These are phyloP conservation scores for Falcunculus frontatus DNA, from an alignment of 2,113 vertebrate genomes.

Conservation along the genomic window DNA sequence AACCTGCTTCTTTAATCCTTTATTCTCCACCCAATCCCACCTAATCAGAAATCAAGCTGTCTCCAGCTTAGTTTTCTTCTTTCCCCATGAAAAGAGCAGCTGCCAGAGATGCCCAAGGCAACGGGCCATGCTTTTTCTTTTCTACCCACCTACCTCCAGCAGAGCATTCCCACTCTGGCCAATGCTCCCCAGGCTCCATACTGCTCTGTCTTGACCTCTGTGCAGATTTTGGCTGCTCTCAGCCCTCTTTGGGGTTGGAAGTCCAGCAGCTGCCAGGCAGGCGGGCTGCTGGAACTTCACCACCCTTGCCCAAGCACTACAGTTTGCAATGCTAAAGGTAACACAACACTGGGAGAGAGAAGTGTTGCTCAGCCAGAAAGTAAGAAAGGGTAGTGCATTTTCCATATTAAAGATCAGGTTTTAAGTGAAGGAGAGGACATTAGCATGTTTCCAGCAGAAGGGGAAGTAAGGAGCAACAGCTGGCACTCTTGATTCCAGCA, in stretches of 20 bases:
- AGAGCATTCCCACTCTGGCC: not conserved
- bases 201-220: not conserved
- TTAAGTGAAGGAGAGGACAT: not conserved
- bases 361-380: not conserved
- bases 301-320: not conserved
- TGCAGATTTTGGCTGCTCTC: not conserved
- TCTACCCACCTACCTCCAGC: not conserved
- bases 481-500: not conserved
- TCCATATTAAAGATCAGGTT: slow-evolving; percentile 27
- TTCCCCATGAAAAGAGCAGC: not conserved
- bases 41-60: not conserved
- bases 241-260: not conserved
- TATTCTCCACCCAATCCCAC: not conserved
- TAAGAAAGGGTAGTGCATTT: not conserved
- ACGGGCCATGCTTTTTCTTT: not conserved
- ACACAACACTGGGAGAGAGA: not conserved
- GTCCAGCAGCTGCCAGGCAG: not conserved
- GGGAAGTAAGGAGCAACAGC: not conserved
- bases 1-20: not conserved
- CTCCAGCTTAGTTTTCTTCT: not conserved
- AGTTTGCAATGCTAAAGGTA: slow-evolving; percentile 53
- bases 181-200: not conserved
- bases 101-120: not conserved
- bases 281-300: not conserved
- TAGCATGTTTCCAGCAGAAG: not conserved